Conservation (phyloP, 2,888 invertebrate genomes). For the Archips crataeganus region DNA sequence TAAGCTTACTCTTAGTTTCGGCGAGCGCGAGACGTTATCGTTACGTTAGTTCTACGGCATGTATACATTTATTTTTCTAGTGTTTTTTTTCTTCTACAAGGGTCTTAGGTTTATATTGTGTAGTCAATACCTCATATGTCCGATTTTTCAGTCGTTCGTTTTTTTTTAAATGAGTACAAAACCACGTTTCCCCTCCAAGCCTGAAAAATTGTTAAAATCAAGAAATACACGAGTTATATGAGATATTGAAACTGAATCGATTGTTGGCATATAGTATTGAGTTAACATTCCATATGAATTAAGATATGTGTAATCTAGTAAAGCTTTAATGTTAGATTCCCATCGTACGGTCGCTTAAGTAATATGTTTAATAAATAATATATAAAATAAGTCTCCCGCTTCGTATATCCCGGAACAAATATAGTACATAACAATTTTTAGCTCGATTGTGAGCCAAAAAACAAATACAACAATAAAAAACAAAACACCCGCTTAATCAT, state of each 20-base stretch:
- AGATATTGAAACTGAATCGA: constrained; percentile 11
- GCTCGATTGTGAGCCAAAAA: constrained; percentile 20
- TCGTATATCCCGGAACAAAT: constrained; percentile 6
- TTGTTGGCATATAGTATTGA: constrained; percentile 39
- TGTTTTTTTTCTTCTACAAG: constrained; percentile 57
- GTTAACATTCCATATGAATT: constrained; percentile 14
- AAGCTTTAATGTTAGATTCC: constrained; percentile 41
- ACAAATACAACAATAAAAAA: too few species aligned
- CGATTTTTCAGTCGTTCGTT: constrained; percentile 14
- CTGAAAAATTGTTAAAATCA: too few species aligned
- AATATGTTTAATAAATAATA: constrained; percentile 6
- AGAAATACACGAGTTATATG: constrained; percentile 22
- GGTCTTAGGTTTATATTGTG: constrained; percentile 67
- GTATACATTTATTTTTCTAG: constrained; percentile 57
- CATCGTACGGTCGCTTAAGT: constrained; percentile 37
- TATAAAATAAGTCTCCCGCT: constrained; percentile 13
- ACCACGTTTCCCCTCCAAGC: background rate
- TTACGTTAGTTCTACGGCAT: constrained; percentile 48
- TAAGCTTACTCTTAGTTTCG: constrained; percentile 59
- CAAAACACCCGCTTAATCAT: too few species aligned
- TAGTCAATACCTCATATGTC: constrained; percentile 67
- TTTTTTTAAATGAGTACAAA: constrained; percentile 22
- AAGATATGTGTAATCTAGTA: constrained; percentile 36
- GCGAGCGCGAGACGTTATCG: constrained; percentile 52
- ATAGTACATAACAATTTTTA: constrained; percentile 5